Evolutionary conservation across 2,888 invertebrate genomes (phyloP), one percentile per base, ranked within the genome.

Genomic region (Microplitis manilae): DNA sequence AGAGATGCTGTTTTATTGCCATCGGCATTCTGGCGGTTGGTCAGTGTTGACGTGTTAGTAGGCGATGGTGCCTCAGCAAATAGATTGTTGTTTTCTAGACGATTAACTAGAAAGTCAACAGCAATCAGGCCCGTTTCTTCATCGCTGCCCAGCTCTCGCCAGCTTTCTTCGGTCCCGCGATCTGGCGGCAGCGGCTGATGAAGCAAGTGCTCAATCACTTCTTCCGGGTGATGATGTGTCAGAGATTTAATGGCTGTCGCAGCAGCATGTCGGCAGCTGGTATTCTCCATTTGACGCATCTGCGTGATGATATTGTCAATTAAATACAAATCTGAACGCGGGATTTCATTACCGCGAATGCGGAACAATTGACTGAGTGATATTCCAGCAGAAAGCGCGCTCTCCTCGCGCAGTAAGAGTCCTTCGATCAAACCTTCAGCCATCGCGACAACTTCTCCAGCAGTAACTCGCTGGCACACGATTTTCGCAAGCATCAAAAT

Each of bases 341-440:
- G 87, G 73, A 89, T 86, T 75, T 88, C 87, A 1, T 84, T 78
- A 1, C 89, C 89, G 75, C 86, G 82, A 61, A 87, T 83, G 40
- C 82, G 81, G 77, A 89, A 89, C 62, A 87, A 82, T 81, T 87
- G 85, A 0, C 84, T 76, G 5, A 89, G 80, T 39, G 85, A 84
- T 38, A 88, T 85, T 6, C 87, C 87, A 15, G 88, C 87, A 30
- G 87, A 86, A 1, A 87, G 69, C 2, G 85, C 84, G 1, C 84
- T 85, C 77, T 87, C 87, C 8, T 85, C 87, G 6, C 85, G 82
- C 38, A 81, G 86, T 9, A 86, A 72, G 17, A 88, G 80, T 8
- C 86, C 86, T 77, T 87, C 87, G 61, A 88, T 83, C 7, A 89
- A 83, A 5, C 88, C 88, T 74, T 88, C 86, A 1, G 87, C 86